Base-by-base conservation (phyloP, 2,113 vertebrate species). In the rat (Rattus norvegicus) region DNA sequence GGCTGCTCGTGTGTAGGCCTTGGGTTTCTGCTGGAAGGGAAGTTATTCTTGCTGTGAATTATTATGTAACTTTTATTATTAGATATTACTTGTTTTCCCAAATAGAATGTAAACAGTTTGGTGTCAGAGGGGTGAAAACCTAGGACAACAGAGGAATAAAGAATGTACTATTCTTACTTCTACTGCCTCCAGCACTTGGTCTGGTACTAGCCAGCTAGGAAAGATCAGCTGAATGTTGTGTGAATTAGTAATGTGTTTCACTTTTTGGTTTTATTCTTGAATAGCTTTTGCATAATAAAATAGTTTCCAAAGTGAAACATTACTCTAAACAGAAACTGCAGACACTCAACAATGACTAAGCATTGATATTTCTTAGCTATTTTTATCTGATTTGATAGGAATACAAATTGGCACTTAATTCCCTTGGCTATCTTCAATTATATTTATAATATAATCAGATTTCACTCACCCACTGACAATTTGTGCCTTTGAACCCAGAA, bases 341-440 rank as follows among this genome's bases (percentile, higher is more conserved):
- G 79, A 79, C 93, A 56, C 7, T 91, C 63, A 61, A 33, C n/a
- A 92, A 93, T 92, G 61, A 95, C 76, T 93, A 88, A 85, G 80
- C 56, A 93, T 81, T 76, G 85, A 75, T 93, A 95, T 93, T 92
- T 93, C 88, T 90, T 79, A 54, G 56, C 76, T 76, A 72, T 73
- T 96, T 95, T 94, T 87, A 96, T 47, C 86, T 61, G 73, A 84
- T 84, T 70, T 87, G 63, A n/a, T 84, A 65, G 7, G 75, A 97
- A 94, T 94, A 87, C 77, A 93, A 91, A 67, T 75, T 88, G 72
- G 94, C 96, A 95, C 73, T 93, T 86, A 87, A 79, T 92, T 87
- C 19, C 43, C 63, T 92, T 92, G 56, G 87, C 79, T 59, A 88
- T 56, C 83, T 94, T 70, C 63, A 95, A 59, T 91, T 94, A 91